Conservation (phyloP, 2,797 vertebrate genomes). For the Danio kyathit region DNA sequence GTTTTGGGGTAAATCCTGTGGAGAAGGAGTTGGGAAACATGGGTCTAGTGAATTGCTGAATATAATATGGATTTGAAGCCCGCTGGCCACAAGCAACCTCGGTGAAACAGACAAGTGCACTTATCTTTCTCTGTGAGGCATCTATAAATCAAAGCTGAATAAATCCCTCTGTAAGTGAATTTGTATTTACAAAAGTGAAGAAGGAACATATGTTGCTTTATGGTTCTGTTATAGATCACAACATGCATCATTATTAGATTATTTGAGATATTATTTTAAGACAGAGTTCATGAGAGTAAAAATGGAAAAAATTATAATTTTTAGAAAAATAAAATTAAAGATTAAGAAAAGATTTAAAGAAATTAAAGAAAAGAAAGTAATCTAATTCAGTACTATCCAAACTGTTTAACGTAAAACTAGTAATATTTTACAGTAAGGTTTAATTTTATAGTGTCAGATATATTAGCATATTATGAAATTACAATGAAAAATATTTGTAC, state of each 20-base stretch:
- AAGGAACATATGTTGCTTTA: constrained; percentile 18
- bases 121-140: constrained; percentile 10
- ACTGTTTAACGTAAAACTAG: no score
- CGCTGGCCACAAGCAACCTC: constrained; percentile 8
- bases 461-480: no score
- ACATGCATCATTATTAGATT: constrained; percentile 17
- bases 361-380: background rate
- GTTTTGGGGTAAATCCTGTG: constrained; percentile 71
- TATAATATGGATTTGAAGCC: constrained; percentile 23
- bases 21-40: constrained; percentile 75
- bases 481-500: no score
- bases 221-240: background rate
- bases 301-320: background rate
- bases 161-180: constrained; percentile 30
- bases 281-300: background rate
- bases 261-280: constrained; percentile 15
- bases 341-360: no score
- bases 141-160: constrained; percentile 30
- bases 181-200: constrained; percentile 29
- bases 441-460: no score
- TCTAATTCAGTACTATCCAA: background rate
- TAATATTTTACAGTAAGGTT: no score
- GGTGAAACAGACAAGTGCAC: constrained; percentile 2
- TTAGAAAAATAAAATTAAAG: no score
- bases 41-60: constrained; percentile 17